Conservation (phyloP, 2,797 vertebrate genomes). For the Danio jaintianensis region DNA sequence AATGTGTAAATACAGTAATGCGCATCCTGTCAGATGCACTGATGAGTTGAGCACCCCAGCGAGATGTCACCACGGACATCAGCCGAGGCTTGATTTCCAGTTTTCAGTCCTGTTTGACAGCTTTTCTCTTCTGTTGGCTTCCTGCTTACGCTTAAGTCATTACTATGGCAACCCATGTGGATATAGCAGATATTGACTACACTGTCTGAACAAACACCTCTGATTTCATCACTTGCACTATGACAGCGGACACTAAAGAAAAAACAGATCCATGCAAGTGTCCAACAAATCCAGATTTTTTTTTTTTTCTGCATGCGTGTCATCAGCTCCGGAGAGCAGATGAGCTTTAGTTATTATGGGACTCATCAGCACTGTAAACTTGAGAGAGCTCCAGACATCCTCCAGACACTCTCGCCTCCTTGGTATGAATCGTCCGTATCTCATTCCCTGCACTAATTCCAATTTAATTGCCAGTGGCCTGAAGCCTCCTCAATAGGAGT, state of each 20-base stretch:
- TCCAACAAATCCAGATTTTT: constrained; percentile 34
- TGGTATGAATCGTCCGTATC: constrained; percentile 86
- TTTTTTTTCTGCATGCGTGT: constrained; percentile 13
- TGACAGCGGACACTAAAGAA: constrained; percentile 6
- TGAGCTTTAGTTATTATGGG: constrained; percentile 65
- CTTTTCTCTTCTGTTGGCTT: not conserved
- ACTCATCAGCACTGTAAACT: constrained; percentile 70
- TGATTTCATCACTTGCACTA: constrained; percentile 39
- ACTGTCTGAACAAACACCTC: constrained; percentile 36
- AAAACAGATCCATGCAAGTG: not conserved
- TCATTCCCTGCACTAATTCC: constrained; percentile 96
- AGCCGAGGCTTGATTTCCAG: constrained; percentile 22
- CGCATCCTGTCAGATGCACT: not conserved
- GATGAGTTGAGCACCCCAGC: not conserved
- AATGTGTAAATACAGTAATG: constrained; percentile 22
- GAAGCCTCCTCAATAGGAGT: constrained; percentile 99
- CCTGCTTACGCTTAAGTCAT: constrained; percentile 36
- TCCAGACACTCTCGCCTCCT: constrained; percentile 86
- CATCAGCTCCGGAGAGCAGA: constrained; percentile 22
- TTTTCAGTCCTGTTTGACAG: constrained; percentile 23
- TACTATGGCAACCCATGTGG: constrained; percentile 46
- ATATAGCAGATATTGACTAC: constrained; percentile 34
- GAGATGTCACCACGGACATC: constrained; percentile 37
- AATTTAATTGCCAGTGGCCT: constrained; percentile 99
- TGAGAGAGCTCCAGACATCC: constrained; percentile 78